Base-by-base conservation (phyloP, 2,888 invertebrate genomes). In the Dendrolimus pini region DNA sequence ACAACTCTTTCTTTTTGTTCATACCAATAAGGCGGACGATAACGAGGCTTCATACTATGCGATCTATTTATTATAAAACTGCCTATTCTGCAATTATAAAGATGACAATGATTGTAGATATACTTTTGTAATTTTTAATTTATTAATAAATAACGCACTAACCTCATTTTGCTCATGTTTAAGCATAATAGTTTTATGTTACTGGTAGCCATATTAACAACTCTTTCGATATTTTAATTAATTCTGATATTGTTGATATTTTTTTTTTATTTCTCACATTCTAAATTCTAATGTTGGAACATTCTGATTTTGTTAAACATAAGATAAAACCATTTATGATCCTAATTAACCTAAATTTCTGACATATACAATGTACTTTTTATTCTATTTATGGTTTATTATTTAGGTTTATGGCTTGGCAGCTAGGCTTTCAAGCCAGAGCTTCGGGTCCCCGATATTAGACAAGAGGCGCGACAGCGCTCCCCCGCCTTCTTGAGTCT, bases 1-100 rank as follows among this genome's bases (percentile, higher is more conserved):
- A 96, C 96, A 74, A 91, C 91, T 75, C 93, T 91, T 66, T 93
- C 91, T 82, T 94, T 94, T 55, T 92, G 92, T 53, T 93, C 80
- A 74, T 93, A 93, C 96, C 96, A 96, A 66, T 93, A 91, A 0
- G 96, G 96, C 74, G 94, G 94, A 59, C 94, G 91, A 70, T 93
- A 91, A 72, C 89, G 93, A 8, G 95, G 94, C 55, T 74, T 73
- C 60, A 66, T 65, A 60, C 70, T 63, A 58, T 66, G 65, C 13
- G 79, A 74, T 57, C 83, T 72, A 54, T 62, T 72, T 41, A 72
- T 72, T 41, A 72, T 59, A n/a, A 80, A 59, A 66, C 77, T 66
- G 58, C 80, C 74, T 57, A 89, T 69, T 65, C 88, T 89, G 74
- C 55, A 85, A 82, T 41, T 54, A 57, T 57, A 64, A 60, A 18